These are phyloP conservation scores for Onychomys leucogaster DNA, from an alignment of 2,797 vertebrate species.

Conservation along the genomic window DNA sequence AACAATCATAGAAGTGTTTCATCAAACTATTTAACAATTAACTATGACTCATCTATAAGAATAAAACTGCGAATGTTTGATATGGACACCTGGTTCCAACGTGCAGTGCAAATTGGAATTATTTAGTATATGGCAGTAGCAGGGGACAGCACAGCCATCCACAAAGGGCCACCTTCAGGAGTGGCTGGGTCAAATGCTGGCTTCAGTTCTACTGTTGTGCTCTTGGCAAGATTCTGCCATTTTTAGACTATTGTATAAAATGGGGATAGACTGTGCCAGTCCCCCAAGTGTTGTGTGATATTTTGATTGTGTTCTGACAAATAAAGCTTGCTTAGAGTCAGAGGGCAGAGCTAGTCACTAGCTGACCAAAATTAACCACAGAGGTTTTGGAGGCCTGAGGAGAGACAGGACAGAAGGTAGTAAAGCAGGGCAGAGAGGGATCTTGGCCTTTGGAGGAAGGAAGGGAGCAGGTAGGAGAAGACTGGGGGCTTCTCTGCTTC, in stretches of 20 bases:
- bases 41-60: background rate
- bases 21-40: background rate
- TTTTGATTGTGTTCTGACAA: background rate
- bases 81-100: background rate
- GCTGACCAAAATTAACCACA: background rate
- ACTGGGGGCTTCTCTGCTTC: background rate
- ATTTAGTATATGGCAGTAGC: background rate
- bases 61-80: background rate
- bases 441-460: background rate
- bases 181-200: background rate
- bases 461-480: background rate
- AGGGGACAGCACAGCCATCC: rapidly evolving
- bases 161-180: too few species aligned
- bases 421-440: background rate
- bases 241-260: background rate
- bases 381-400: background rate
- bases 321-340: background rate
- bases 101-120: too few species aligned
- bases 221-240: background rate
- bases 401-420: background rate
- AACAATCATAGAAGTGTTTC: background rate
- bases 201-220: background rate
- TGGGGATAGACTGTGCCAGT: background rate
- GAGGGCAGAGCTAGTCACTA: background rate
- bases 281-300: background rate